These are phyloP conservation scores for Syrrhaptes paradoxus DNA, from an alignment of 2,113 vertebrate species.

Conservation along the genomic window DNA sequence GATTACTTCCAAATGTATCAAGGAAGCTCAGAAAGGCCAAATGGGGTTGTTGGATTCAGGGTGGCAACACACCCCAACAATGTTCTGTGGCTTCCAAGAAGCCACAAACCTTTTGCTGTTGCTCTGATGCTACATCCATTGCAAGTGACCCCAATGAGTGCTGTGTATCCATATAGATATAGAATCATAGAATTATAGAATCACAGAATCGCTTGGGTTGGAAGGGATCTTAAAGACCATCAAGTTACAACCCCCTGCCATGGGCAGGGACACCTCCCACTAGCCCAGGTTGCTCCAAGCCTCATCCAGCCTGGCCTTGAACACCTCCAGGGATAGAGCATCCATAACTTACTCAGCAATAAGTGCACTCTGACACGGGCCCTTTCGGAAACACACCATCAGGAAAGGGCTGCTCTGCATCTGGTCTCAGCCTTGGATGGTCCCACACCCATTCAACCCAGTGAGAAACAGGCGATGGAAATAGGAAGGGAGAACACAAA, in stretches of 20 bases:
- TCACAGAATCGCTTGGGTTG: too few relatives aligned
- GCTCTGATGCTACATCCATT: neutral
- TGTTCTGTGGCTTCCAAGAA: neutral
- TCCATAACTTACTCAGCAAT: neutral
- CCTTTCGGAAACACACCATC: neutral
- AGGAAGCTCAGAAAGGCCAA: neutral
- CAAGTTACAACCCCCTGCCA: too few relatives aligned
- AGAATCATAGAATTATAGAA: too few relatives aligned
- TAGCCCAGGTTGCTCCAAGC: too few relatives aligned
- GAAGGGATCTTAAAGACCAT: too few relatives aligned
- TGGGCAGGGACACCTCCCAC: too few relatives aligned
- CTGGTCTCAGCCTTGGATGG: neutral
- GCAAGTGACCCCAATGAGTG: neutral
- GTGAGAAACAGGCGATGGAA: neutral
- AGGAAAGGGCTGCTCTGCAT: neutral
- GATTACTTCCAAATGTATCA: constrained; percentile 37
- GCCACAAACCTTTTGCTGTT: neutral
- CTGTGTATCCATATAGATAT: accelerated
- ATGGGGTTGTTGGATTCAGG: neutral
- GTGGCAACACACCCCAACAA: neutral
- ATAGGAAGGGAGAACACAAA: neutral
- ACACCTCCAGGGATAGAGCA: too few relatives aligned
- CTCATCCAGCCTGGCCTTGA: too few relatives aligned
- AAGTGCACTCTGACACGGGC: accelerated
- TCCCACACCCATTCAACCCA: neutral